phyloP scores from a whole-genome alignment of 2,797 vertebrate genomes.

The Pelodytes ibericus region DNA sequence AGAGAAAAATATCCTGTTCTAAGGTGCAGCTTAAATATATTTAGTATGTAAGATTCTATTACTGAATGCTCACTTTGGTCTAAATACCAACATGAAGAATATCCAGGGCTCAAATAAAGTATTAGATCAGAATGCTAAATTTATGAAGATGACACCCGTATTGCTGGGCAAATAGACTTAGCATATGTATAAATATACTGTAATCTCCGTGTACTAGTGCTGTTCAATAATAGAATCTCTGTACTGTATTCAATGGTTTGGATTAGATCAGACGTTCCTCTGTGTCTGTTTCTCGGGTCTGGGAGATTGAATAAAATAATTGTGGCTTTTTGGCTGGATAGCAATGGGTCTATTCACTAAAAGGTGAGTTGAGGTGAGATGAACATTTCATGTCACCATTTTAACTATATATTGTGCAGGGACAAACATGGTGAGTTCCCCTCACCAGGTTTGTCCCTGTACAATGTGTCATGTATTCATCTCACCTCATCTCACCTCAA shows the following conservation, averaged over 20 bases:
- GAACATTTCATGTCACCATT: no score
- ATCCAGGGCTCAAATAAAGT: constrained; percentile 21
- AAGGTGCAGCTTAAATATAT: constrained; percentile 27
- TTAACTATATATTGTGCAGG: no score
- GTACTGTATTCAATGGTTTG: constrained; percentile 2
- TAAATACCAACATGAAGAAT: constrained; percentile 39
- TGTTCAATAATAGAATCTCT: constrained; percentile 39
- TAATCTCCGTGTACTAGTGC: constrained; percentile 35
- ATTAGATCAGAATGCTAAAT: constrained; percentile 37
- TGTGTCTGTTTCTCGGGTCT: not conserved
- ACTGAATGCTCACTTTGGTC: constrained; percentile 31
- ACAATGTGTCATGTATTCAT: no score
- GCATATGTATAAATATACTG: constrained; percentile 34
- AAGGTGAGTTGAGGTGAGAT: no score
- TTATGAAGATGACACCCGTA: constrained; percentile 39
- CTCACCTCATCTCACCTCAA: no score
- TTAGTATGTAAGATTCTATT: constrained; percentile 44
- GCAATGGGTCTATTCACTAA: no score
- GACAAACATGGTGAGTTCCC: no score
- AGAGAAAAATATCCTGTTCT: constrained; percentile 44
- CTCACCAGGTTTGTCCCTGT: no score
- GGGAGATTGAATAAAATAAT: not conserved
- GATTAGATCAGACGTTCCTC: not conserved
- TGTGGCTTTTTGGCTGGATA: no score
- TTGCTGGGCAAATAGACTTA: constrained; percentile 22